A percentile compares a stretch with the other conserved stretches of the same genome.
These are phyloP conservation scores for Lepidonotus clava DNA, from an alignment of 2,888 invertebrate species.

Conservation along the genomic window DNA sequence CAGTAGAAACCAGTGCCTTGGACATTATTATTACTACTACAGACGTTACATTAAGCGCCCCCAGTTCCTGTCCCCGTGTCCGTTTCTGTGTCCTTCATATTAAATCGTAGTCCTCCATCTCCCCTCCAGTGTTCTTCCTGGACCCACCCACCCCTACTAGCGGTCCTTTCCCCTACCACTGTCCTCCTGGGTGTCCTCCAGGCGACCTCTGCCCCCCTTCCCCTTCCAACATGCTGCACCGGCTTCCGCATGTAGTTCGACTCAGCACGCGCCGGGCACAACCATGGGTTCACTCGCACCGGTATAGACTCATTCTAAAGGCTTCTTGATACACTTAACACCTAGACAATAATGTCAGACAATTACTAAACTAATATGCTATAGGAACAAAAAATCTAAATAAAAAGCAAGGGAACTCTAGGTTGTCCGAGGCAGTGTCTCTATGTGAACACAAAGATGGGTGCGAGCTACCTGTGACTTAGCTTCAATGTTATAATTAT, in stretches of 20 bases:
- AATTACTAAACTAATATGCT: no score
- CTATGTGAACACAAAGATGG: neutral
- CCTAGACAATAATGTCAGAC: neutral
- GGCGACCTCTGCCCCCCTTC: neutral
- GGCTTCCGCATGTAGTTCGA: slow-evolving; percentile 14
- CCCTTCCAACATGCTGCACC: neutral
- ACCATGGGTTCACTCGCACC: neutral
- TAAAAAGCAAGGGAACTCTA: no score
- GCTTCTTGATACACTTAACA: neutral
- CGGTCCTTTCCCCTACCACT: neutral
- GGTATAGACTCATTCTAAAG: neutral
- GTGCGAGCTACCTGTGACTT: neutral
- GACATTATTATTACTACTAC: neutral
- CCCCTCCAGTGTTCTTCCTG: neutral
- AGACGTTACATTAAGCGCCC: no score
- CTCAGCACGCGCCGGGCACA: neutral
- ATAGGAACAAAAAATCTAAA: no score
- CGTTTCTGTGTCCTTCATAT: neutral
- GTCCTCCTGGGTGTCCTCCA: neutral
- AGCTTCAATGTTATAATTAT: no score
- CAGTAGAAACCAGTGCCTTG: slow-evolving; percentile 17
- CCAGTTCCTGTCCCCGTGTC: neutral
- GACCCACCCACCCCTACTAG: neutral
- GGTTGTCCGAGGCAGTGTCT: no score
- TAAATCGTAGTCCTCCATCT: neutral